Evolutionary conservation across 2,797 vertebrate genomes (phyloP), one percentile per base, ranked within the genome.

Genomic region (Sebastes itinus): DNA sequence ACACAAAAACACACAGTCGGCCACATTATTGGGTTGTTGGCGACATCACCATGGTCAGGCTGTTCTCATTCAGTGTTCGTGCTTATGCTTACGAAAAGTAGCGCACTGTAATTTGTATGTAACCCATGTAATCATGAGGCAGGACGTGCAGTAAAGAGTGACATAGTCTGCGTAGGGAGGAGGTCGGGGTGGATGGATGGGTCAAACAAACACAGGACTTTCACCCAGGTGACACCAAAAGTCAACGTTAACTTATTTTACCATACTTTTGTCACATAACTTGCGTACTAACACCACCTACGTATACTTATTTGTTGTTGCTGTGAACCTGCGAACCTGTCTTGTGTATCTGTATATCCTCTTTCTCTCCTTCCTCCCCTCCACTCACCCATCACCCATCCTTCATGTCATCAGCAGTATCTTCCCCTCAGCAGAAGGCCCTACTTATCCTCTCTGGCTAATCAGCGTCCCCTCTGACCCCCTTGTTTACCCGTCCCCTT

Each of bases 401-500:
- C 11, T 9, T 64, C 66, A 61, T 70, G 38, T 68, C 84, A 33
- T 80, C 69, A 75, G 63, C 63, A 56, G 56, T 22, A 27, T 75
- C 72, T 54, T 33, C 58, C 27, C 74, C 12, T 1, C 56, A 73
- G 62, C 58, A 80, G 77, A 72, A 78, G 59, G 42, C 62, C 61
- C 14, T 25, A 35, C 74, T 87, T 82, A 81, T 85, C 78, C 68
- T 85, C 85, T 67, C 60, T 14, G 25, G 60, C 82, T 80, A 82
- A 86, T 91, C 84, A 85, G 60, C 70, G 23, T 64, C 73, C 58
- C 71, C 64, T 66, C 85, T 87, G 67, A 86, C 80, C 88, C 63
- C 27, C 66, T 88, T 95, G 87, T 94, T 91, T 92, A 93, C 71
- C 63, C 58, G 12, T 77, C 81, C 62, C 20, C 58, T 72, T 77